Percentiles rank a stretch among this genome's conserved stretches.
Conservation (phyloP, 2,888 invertebrate species). For the Sarcophaga rosellei region DNA sequence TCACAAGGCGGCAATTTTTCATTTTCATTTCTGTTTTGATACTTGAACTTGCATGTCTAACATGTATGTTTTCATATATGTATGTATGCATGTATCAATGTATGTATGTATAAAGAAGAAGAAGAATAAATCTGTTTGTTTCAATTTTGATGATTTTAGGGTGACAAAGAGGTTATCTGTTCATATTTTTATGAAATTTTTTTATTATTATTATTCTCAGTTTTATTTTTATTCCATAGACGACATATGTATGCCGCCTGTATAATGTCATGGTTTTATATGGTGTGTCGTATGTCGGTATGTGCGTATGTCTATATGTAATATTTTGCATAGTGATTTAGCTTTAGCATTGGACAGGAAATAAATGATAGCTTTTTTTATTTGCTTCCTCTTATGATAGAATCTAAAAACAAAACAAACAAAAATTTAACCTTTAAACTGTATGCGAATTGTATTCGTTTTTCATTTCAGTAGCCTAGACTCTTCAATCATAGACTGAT, state of each 20-base stretch:
- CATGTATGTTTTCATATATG: not conserved
- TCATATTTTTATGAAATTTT: slow-evolving; percentile 15
- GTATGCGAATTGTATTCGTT: too few species aligned
- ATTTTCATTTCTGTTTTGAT: slow-evolving; percentile 11
- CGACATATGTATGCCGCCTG: not conserved
- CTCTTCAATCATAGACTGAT: too few species aligned
- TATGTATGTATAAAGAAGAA: not conserved
- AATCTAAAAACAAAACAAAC: not conserved
- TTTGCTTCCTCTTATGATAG: not conserved
- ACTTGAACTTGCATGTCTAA: slow-evolving; percentile 30
- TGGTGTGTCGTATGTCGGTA: too few species aligned
- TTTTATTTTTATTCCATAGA: too few species aligned
- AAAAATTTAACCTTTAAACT: not conserved
- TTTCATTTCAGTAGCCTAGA: too few species aligned
- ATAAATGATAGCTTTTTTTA: slow-evolving; percentile 31
- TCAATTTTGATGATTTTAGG: slow-evolving; percentile 24
- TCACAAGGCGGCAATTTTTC: slow-evolving; percentile 4
- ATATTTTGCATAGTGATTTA: not conserved
- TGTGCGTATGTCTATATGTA: too few species aligned
- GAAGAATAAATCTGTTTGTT: not conserved
- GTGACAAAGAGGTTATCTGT: slow-evolving; percentile 68
- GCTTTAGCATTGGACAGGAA: slow-evolving; percentile 16
- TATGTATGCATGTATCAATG: not conserved
- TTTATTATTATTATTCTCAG: not conserved
- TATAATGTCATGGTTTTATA: too few species aligned